Conservation (phyloP, 2,113 vertebrate genomes). For the Erythrolamprus reginae region DNA sequence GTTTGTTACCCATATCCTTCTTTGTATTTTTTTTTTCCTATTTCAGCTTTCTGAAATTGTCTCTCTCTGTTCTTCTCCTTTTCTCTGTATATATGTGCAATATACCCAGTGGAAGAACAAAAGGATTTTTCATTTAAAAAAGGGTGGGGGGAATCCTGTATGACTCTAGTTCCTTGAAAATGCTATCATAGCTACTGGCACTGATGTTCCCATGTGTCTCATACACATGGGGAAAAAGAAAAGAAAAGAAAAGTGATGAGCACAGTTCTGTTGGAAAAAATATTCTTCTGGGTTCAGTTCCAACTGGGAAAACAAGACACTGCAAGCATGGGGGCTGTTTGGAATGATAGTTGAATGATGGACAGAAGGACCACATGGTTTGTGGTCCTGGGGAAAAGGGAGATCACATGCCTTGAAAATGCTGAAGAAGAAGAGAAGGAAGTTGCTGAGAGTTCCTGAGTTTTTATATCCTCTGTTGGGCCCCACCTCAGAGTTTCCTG, state of each 20-base stretch:
- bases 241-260: background rate
- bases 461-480: no score
- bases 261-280: background rate
- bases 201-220: background rate
- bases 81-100: background rate
- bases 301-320: no score
- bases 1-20: background rate
- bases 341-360: no score
- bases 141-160: background rate
- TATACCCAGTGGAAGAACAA: background rate
- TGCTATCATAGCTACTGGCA: background rate
- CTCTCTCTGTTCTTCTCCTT: background rate
- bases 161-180: background rate
- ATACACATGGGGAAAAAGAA: background rate
- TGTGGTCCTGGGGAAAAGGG: no score
- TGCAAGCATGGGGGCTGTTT: no score
- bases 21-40: background rate
- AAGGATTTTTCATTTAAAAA: background rate
- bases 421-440: no score
- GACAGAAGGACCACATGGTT: no score
- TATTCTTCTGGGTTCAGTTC: no score
- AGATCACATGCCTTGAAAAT: no score
- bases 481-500: no score
- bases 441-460: no score
- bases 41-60: background rate